A percentile compares a stretch with the other conserved stretches of the same genome.
Conservation (phyloP, 2,113 vertebrate species). For the Coptodon rendalli region DNA sequence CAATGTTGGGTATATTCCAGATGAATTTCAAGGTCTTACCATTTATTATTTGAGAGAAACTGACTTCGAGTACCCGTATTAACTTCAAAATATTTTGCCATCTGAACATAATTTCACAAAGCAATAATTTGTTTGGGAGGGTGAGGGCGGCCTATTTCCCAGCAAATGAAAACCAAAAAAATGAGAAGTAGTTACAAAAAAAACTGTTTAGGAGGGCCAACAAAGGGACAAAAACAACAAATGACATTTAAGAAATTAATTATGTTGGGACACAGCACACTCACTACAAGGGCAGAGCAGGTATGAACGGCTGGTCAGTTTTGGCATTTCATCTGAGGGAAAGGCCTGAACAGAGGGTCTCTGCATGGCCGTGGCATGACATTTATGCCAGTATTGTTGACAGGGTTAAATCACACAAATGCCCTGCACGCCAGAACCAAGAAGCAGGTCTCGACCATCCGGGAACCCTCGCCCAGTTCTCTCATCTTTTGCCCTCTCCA, state of each 20-base stretch:
- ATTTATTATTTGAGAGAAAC: conserved; percentile 59
- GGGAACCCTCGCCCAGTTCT: neutral
- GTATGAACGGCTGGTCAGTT: conserved; percentile 17
- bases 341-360: conserved; percentile 31
- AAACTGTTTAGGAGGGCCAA: neutral
- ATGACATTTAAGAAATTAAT: neutral
- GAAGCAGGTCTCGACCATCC: conserved; percentile 40
- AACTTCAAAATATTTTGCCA: conserved; percentile 54
- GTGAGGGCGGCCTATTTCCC: neutral
- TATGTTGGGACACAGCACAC: neutral
- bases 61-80: conserved; percentile 57
- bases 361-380: conserved; percentile 34
- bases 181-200: neutral
- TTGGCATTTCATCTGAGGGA: conserved; percentile 45
- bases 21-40: conserved; percentile 70
- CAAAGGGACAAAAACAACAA: conserved; percentile 8
- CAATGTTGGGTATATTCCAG: conserved; percentile 67
- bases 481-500: conserved; percentile 17
- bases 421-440: conserved; percentile 32
- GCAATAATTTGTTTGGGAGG: conserved; percentile 31
- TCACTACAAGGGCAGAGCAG: neutral
- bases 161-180: conserved; percentile 6
- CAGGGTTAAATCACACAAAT: conserved; percentile 39
- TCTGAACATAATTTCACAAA: conserved; percentile 51
- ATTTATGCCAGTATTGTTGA: conserved; percentile 29